Percentiles rank a stretch among this genome's conserved stretches.
Conservation (phyloP, 2,888 invertebrate genomes). For the Netelia melanura region DNA sequence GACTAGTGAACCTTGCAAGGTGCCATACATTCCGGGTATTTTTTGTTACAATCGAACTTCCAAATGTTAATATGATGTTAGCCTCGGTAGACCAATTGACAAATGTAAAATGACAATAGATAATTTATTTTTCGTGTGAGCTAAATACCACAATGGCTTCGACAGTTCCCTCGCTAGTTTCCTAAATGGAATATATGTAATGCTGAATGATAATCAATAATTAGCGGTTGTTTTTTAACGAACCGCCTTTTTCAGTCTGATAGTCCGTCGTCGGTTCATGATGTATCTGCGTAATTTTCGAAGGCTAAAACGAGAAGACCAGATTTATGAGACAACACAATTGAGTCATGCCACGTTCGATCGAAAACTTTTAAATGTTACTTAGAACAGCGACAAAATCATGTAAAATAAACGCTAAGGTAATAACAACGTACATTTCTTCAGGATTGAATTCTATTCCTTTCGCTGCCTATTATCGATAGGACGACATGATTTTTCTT, state of each 20-base stretch:
- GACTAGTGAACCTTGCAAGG: constrained; percentile 36
- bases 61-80: constrained; percentile 40
- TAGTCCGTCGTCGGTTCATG: constrained; percentile 37
- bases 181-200: background rate
- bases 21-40: constrained; percentile 30
- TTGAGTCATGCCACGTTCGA: constrained; percentile 48
- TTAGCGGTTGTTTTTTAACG: background rate
- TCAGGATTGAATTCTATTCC: constrained; percentile 39
- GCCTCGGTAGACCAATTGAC: constrained; percentile 4
- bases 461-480: constrained; percentile 26
- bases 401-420: constrained; percentile 55
- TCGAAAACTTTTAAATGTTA: constrained; percentile 63
- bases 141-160: background rate
- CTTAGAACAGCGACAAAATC: constrained; percentile 45
- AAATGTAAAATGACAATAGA: constrained; percentile 13
- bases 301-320: background rate
- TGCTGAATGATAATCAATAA: background rate
- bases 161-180: background rate
- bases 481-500: constrained; percentile 45
- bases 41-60: constrained; percentile 31
- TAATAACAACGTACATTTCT: constrained; percentile 44
- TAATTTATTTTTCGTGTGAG: background rate
- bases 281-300: constrained; percentile 43
- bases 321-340: constrained; percentile 16
- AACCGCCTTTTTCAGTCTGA: constrained; percentile 7